phyloP scores from a whole-genome alignment of 2,113 vertebrate species.

The Mesitornis unicolor region DNA sequence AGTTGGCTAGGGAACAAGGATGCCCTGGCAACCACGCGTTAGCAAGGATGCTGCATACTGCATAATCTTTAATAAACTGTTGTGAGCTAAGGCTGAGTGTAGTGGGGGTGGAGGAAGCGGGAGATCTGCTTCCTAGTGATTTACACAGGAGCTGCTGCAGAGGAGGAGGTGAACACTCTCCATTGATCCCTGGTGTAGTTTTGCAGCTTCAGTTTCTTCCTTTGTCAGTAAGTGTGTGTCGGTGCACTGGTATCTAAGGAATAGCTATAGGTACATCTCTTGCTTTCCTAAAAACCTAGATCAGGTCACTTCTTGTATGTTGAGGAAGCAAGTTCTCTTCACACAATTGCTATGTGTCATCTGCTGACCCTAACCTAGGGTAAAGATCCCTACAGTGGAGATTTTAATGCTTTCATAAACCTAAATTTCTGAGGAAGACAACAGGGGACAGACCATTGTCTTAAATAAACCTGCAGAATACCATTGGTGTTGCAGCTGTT shows the following conservation, averaged over 20 bases:
- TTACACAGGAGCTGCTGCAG: neutral
- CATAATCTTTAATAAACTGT: conserved; percentile 19
- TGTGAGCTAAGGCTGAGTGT: neutral
- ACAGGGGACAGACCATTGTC: neutral
- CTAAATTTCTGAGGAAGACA: neutral
- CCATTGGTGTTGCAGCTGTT: neutral
- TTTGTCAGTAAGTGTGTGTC: neutral
- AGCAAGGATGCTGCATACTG: conserved; percentile 38
- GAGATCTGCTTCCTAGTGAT: neutral
- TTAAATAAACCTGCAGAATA: neutral
- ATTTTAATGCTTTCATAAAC: neutral
- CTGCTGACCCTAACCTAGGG: neutral
- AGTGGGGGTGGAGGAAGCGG: too few species aligned
- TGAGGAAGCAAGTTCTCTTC: neutral
- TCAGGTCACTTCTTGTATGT: neutral
- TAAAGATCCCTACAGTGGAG: neutral
- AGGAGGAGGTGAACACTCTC: neutral
- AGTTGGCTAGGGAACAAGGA: conserved; percentile 45
- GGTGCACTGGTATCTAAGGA: neutral
- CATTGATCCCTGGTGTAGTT: neutral
- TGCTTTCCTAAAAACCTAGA: neutral
- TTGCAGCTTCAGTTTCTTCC: neutral
- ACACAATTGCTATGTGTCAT: neutral
- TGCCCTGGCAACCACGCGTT: conserved; percentile 50
- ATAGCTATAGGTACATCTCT: neutral